These are phyloP conservation scores for Folsomia candida DNA, from an alignment of 2,888 invertebrate species.

Conservation along the genomic window DNA sequence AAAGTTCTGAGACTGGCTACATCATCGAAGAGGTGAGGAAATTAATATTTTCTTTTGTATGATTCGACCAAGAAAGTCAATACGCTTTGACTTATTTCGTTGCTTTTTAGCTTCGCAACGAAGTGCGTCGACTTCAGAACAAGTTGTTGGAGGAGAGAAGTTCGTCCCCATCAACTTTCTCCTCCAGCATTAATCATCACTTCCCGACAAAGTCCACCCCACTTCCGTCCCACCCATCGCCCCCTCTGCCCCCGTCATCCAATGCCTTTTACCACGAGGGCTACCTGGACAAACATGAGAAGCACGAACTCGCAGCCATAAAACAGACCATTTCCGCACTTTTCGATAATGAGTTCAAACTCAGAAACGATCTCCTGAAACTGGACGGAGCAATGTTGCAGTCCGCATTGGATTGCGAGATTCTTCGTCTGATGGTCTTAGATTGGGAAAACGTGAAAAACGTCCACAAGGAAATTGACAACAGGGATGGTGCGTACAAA, in stretches of 20 bases:
- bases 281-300: constrained; percentile 29
- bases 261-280: constrained; percentile 12
- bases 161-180: not conserved
- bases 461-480: constrained; percentile 66
- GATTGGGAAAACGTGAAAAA: constrained; percentile 64
- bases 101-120: too few species aligned
- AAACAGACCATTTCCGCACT: constrained; percentile 82
- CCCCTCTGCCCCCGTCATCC: not conserved
- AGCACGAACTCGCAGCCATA: constrained; percentile 57
- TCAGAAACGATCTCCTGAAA: constrained; percentile 74
- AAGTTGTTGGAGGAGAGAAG: constrained; percentile 37
- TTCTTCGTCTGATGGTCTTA: constrained; percentile 81
- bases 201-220: not conserved
- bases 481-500: constrained; percentile 62
- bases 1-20: constrained; percentile 38
- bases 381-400: constrained; percentile 85
- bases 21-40: constrained; percentile 49
- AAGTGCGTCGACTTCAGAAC: constrained; percentile 46
- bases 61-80: too few species aligned
- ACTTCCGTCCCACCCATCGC: not conserved
- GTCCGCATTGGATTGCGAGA: constrained; percentile 80
- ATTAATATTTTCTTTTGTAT: too few species aligned
- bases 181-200: not conserved
- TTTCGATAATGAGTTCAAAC: constrained; percentile 89
- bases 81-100: too few species aligned